Conservation (phyloP, 2,113 vertebrate species). For the Acrocephalus kingi region DNA sequence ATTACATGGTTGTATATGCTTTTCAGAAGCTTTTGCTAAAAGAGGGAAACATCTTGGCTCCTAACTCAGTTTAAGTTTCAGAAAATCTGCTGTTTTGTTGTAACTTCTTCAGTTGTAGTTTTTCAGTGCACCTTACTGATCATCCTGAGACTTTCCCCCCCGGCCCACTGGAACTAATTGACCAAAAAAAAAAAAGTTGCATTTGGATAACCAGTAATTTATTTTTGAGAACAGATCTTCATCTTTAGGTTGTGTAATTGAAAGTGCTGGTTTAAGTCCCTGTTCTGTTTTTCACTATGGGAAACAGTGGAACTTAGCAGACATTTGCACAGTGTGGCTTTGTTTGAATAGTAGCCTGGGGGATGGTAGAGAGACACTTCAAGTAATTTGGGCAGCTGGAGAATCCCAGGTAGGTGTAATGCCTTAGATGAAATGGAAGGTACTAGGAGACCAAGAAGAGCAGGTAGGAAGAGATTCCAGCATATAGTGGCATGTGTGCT, state of each 20-base stretch:
- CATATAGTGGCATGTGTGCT: neutral
- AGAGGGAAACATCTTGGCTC: neutral
- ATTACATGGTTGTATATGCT: neutral
- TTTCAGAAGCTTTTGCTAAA: neutral
- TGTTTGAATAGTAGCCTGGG: conserved; percentile 18
- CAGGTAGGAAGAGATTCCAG: conserved; percentile 10
- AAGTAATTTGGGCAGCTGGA: neutral
- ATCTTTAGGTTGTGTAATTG: neutral
- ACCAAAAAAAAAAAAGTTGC: neutral
- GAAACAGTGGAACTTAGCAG: neutral
- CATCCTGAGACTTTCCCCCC: neutral
- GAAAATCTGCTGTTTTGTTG: neutral
- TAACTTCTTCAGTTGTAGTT: neutral
- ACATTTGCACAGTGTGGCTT: neutral
- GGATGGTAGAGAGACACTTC: neutral
- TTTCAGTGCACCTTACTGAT: neutral
- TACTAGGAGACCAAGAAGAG: neutral
- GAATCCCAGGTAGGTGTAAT: conserved; percentile 35
- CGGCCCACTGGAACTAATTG: neutral
- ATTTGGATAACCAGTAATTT: neutral
- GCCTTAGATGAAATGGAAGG: neutral
- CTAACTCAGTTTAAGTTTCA: neutral
- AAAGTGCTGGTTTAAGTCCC: neutral
- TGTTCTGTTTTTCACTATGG: neutral
- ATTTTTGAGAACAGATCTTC: neutral